Base-by-base conservation (phyloP, 1,140 invertebrate genomes). In the Euwallacea similis region DNA sequence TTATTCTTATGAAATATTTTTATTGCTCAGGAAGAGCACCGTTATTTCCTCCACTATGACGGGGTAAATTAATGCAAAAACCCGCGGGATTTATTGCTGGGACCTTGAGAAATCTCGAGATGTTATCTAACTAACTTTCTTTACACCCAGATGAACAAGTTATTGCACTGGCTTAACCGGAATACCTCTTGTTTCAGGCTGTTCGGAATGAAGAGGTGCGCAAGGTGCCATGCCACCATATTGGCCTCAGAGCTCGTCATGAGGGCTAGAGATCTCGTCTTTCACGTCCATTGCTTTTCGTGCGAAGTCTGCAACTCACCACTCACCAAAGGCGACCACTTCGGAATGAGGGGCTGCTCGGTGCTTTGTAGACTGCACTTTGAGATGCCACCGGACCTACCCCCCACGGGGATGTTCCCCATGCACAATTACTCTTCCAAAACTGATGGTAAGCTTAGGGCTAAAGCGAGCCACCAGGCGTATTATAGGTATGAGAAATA, bases 191-290 rank as follows among this genome's bases (percentile, higher is more conserved):
- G n/a, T 85, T 82, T 7, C 86, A 94, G 92, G 82, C 86, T 93
- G 83, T 93, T 93, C 81, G 91, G 88, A 61, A 89, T 91, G 79
- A 91, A 91, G 78, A 86, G 93, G 41, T 98, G 96, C 81, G 90
- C 91, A 41, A 88, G 94, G 64, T 98, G 96, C 83, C 90, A 94
- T 76, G 90, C 91, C 33, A 89, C 90, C n/a, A 94, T 98, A 71
- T 89, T 91, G n/a, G 89, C 95, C 44, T 92, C 93, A 63, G 96
- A 99, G 84, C 82, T 98, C 77, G 96, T 98, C 78, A 98, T 98
- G 96, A 83, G 95, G 66, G 95, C 95, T 4, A 86, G 94, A 11
- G 94, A 96, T 75, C 87, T 94, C 74, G 95, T 98, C 63, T 98
- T 96, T 85, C 97, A 98, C 84, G 90, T 97, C 46, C 90, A 93